These are phyloP conservation scores for Hiodon alosoides DNA, from an alignment of 2,113 vertebrate genomes.

Conservation along the genomic window DNA sequence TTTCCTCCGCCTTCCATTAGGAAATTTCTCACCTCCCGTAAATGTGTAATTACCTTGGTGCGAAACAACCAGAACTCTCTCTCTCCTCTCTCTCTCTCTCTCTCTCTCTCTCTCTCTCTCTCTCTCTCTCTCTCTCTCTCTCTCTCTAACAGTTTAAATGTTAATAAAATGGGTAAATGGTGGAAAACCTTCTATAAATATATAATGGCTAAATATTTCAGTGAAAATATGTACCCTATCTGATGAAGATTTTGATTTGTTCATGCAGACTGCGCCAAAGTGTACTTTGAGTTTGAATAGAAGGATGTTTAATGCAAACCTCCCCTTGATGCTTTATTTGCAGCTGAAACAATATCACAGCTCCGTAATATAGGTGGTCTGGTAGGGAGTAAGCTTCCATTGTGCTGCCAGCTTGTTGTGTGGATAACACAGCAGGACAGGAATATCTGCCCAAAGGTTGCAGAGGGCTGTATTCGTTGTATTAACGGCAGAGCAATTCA, in stretches of 20 bases:
- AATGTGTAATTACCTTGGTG: constrained; percentile 53
- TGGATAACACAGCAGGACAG: constrained; percentile 31
- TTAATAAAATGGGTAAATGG: too few relatives aligned
- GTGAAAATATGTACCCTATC: too few relatives aligned
- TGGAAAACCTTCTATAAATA: too few relatives aligned
- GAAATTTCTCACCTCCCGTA: constrained; percentile 39
- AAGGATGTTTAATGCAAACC: background rate
- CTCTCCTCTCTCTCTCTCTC: constrained; percentile 42
- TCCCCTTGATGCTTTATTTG: background rate
- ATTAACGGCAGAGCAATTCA: background rate
- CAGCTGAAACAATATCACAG: background rate
- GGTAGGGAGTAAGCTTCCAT: constrained; percentile 15
- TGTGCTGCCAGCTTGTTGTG: constrained; percentile 19
- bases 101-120: constrained; percentile 25
- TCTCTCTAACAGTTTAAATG: background rate
- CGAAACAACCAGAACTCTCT: constrained; percentile 42
- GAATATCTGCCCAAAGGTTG: constrained; percentile 31
- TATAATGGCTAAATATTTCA: too few relatives aligned
- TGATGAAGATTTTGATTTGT: too few relatives aligned
- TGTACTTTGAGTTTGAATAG: background rate
- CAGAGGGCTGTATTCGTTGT: constrained; percentile 23
- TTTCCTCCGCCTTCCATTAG: constrained; percentile 35
- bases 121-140: constrained; percentile 27
- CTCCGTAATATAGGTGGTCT: background rate
- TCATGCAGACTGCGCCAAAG: too few relatives aligned